Conservation (phyloP, 1,140 invertebrate genomes). For the Bombus fervidus region DNA sequence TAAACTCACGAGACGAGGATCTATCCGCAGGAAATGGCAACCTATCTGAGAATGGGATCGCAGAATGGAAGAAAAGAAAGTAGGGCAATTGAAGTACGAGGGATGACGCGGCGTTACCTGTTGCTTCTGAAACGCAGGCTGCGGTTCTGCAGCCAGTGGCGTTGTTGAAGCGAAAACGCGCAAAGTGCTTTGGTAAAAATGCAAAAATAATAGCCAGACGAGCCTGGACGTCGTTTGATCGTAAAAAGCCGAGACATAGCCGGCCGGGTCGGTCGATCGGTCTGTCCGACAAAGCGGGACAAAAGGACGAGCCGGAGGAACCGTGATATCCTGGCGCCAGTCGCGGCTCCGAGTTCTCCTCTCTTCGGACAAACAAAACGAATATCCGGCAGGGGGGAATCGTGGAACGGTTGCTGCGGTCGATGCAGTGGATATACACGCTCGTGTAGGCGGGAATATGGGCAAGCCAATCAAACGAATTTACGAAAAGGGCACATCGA, state of each 20-base stretch:
- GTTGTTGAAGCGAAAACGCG: conserved; percentile 9
- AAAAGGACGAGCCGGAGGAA: conserved; percentile 48
- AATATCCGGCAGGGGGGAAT: not conserved
- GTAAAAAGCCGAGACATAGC: conserved; percentile 28
- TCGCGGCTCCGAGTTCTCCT: conserved; percentile 50
- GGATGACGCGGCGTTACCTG: conserved; percentile 32
- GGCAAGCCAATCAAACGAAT: not conserved
- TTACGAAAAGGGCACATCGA: conserved; percentile 1
- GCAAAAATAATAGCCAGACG: conserved; percentile 2
- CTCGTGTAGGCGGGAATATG: conserved; percentile 11
- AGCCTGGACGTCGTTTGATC: not conserved
- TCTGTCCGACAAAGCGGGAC: conserved; percentile 46
- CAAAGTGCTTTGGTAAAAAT: conserved; percentile 4
- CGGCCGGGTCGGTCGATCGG: conserved; percentile 29
- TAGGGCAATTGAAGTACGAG: conserved; percentile 3
- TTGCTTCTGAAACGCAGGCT: conserved; percentile 28
- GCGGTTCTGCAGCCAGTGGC: too few relatives aligned
- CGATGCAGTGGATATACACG: conserved; percentile 13
- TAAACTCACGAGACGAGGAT: not conserved
- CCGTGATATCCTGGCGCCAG: conserved; percentile 71
- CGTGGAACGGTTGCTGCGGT: not conserved
- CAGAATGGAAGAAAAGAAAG: not conserved
- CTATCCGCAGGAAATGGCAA: not conserved
- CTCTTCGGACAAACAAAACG: conserved; percentile 59
- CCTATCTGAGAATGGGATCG: not conserved